Evolutionary conservation across 2,113 vertebrate species (phyloP).

Genomic region (Perca fluviatilis): DNA sequence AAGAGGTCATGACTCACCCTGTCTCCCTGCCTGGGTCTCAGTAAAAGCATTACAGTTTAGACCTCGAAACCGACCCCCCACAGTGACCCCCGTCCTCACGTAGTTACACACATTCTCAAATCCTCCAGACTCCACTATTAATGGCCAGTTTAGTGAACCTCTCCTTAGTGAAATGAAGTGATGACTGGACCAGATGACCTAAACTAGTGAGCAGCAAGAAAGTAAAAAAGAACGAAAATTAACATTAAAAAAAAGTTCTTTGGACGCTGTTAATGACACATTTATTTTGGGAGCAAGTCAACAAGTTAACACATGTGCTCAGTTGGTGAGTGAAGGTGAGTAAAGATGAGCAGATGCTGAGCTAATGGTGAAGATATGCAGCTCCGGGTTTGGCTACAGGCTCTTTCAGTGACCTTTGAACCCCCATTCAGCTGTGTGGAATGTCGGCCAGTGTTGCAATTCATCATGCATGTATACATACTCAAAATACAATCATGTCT

Average conservation of each 20-base stretch:
- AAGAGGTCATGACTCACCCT: constrained; percentile 28
- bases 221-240: background rate
- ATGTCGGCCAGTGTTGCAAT: background rate
- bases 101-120: constrained; percentile 14
- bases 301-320: constrained; percentile 13
- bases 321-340: background rate
- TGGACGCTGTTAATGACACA: background rate
- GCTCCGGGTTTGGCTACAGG: constrained; percentile 5
- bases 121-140: background rate
- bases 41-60: background rate
- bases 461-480: background rate
- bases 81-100: background rate
- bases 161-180: background rate
- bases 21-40: constrained; percentile 5
- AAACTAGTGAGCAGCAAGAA: background rate
- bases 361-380: constrained; percentile 33
- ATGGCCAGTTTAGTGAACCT: constrained; percentile 17
- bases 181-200: background rate
- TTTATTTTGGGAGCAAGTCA: background rate
- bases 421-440: constrained; percentile 18
- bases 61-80: constrained; percentile 34
- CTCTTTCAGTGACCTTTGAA: constrained; percentile 42
- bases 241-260: background rate
- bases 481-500: background rate
- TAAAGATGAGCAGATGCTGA: constrained; percentile 1